Evolutionary conservation across 2,888 invertebrate genomes (phyloP).

Genomic region (Parnassius apollo): DNA sequence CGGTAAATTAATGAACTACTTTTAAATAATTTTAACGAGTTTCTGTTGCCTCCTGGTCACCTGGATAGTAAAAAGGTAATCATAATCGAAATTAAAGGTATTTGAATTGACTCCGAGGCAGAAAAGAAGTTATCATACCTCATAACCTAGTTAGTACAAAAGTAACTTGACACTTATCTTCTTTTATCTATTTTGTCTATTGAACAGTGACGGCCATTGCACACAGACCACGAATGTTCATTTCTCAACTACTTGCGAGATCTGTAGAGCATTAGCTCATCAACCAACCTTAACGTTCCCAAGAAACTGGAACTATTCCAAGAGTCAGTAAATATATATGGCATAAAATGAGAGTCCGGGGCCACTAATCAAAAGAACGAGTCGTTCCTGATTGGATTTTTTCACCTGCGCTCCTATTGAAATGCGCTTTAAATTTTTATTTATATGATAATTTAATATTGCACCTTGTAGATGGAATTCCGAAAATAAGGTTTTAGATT

Average conservation of each 20-base stretch:
- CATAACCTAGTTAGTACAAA: no score
- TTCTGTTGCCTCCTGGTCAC: no score
- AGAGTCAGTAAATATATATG: slow-evolving; percentile 28
- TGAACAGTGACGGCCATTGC: no score
- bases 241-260: slow-evolving; percentile 7
- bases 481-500: slow-evolving; percentile 15
- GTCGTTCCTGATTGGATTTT: slow-evolving; percentile 47
- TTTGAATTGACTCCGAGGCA: no score
- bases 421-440: slow-evolving; percentile 68
- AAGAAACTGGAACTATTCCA: slow-evolving; percentile 24
- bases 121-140: no score
- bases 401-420: slow-evolving; percentile 51
- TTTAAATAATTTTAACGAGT: no score
- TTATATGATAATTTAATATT: slow-evolving; percentile 69
- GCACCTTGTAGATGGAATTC: slow-evolving; percentile 64
- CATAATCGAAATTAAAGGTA: no score
- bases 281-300: slow-evolving; percentile 15
- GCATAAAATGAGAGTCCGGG: slow-evolving; percentile 25
- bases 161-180: no score
- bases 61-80: no score
- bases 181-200: no score
- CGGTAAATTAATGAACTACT: no score
- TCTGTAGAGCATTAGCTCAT: slow-evolving; percentile 1
- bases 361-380: slow-evolving; percentile 39
- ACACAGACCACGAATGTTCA: no score